These are phyloP conservation scores for Pantelozetes paolii DNA, from an alignment of 2,888 invertebrate genomes.

Conservation along the genomic window DNA sequence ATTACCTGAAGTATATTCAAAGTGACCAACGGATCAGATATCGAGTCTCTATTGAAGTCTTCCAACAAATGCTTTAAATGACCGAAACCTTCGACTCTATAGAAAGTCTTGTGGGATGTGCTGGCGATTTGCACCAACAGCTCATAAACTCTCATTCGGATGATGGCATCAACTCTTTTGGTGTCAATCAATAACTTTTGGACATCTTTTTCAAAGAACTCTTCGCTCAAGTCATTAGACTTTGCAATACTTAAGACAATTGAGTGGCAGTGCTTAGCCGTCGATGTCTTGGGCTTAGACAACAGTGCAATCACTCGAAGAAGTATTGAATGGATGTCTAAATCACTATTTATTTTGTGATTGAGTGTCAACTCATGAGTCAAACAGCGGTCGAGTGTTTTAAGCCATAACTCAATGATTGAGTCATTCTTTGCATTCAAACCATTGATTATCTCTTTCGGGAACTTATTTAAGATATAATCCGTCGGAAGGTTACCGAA, in stretches of 20 bases:
- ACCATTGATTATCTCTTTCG: conserved; percentile 15
- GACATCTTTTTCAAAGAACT: conserved; percentile 34
- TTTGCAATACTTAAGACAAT: conserved; percentile 37
- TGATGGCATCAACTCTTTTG: conserved; percentile 2
- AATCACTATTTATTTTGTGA: conserved; percentile 1
- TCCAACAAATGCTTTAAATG: conserved; percentile 27
- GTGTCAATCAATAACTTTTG: conserved; percentile 7
- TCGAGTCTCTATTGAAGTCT: conserved; percentile 12
- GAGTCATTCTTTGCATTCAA: conserved; percentile 31
- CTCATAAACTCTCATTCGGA: conserved; percentile 39
- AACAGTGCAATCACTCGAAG: conserved; percentile 24
- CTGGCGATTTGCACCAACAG: conserved; percentile 33
- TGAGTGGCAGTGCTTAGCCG: conserved; percentile 26
- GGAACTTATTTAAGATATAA: neutral
- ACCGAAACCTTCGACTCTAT: conserved; percentile 34
- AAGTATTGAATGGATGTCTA: conserved; percentile 24
- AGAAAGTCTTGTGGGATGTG: conserved; percentile 29
- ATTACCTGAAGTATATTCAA: conserved; percentile 75
- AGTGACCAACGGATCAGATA: conserved; percentile 70
- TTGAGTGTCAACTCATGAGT: conserved; percentile 31
- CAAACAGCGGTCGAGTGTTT: conserved; percentile 32
- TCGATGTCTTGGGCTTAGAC: neutral
- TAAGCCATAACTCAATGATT: conserved; percentile 40
- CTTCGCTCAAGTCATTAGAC: conserved; percentile 14
- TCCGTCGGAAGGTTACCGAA: neutral